Conservation (phyloP, 1,140 invertebrate genomes). For the Pogonognathellus flavescens region DNA sequence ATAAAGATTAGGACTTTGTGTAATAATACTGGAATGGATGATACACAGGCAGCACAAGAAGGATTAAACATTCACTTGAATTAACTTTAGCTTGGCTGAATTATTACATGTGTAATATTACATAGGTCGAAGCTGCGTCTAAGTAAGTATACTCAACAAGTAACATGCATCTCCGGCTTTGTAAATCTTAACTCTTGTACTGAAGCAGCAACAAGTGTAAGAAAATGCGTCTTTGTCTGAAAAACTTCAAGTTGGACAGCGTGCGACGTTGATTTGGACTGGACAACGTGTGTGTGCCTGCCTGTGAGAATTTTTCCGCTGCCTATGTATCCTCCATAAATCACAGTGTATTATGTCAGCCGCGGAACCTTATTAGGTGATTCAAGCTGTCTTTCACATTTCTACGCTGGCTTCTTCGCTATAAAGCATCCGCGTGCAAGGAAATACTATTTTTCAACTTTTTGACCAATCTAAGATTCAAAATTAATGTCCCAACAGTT, state of each 20-base stretch:
- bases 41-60: neutral
- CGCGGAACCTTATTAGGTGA: constrained; percentile 37
- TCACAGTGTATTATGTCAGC: constrained; percentile 48
- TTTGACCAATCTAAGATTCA: too few species aligned
- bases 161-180: constrained; percentile 5
- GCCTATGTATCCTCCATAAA: constrained; percentile 46
- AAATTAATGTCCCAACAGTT: too few species aligned
- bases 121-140: too few species aligned
- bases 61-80: constrained; percentile 13
- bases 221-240: constrained; percentile 48
- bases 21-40: neutral
- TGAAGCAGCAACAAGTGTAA: neutral
- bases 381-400: neutral
- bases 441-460: too few species aligned
- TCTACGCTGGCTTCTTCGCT: neutral
- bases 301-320: constrained; percentile 44
- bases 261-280: constrained; percentile 27
- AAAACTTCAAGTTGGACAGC: constrained; percentile 48
- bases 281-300: constrained; percentile 46
- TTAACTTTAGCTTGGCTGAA: constrained; percentile 37
- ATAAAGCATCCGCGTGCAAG: neutral
- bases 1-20: constrained; percentile 20
- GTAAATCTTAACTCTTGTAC: neutral
- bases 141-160: neutral
- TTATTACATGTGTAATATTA: constrained; percentile 23